phyloP scores from a whole-genome alignment of 2,797 vertebrate genomes.

The Gobionotothen gibberifrons region DNA sequence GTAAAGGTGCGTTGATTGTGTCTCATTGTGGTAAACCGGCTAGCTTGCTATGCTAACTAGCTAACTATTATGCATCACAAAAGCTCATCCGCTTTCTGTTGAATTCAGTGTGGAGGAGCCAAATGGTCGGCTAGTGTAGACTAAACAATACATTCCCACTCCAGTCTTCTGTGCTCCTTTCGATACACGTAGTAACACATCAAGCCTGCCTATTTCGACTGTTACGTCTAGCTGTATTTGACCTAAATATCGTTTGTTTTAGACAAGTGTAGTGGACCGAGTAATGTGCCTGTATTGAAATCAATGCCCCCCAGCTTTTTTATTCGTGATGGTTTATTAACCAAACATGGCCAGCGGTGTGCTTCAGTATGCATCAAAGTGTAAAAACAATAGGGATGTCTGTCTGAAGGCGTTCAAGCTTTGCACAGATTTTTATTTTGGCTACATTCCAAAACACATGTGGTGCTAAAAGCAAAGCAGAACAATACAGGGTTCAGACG shows the following conservation, averaged over 20 bases:
- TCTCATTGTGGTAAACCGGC: slow-evolving; percentile 69
- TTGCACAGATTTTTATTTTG: slow-evolving; percentile 48
- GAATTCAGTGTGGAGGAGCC: slow-evolving; percentile 56
- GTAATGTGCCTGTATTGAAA: slow-evolving; percentile 36
- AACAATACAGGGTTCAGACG: slow-evolving; percentile 41
- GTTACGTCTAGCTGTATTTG: slow-evolving; percentile 45
- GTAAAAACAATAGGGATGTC: slow-evolving; percentile 13
- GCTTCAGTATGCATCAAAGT: not conserved
- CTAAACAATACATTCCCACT: slow-evolving; percentile 65
- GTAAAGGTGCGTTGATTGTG: slow-evolving; percentile 64
- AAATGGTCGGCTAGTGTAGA: slow-evolving; percentile 73
- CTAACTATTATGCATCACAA: slow-evolving; percentile 82
- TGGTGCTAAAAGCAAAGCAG: slow-evolving; percentile 42
- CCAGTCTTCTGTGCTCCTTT: slow-evolving; percentile 4
- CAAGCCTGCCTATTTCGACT: slow-evolving; percentile 5
- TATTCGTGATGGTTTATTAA: slow-evolving; percentile 6
- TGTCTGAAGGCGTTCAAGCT: not conserved
- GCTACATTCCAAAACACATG: slow-evolving; percentile 56
- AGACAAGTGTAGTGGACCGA: slow-evolving; percentile 48
- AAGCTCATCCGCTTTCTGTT: slow-evolving; percentile 73
- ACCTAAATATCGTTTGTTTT: slow-evolving; percentile 74
- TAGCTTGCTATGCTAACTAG: slow-evolving; percentile 72
- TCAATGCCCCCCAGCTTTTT: slow-evolving; percentile 18
- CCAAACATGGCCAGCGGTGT: not conserved
- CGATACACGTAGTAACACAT: not conserved